These are phyloP conservation scores for Sphaeramia orbicularis DNA, from an alignment of 2,797 vertebrate genomes.

Conservation along the genomic window DNA sequence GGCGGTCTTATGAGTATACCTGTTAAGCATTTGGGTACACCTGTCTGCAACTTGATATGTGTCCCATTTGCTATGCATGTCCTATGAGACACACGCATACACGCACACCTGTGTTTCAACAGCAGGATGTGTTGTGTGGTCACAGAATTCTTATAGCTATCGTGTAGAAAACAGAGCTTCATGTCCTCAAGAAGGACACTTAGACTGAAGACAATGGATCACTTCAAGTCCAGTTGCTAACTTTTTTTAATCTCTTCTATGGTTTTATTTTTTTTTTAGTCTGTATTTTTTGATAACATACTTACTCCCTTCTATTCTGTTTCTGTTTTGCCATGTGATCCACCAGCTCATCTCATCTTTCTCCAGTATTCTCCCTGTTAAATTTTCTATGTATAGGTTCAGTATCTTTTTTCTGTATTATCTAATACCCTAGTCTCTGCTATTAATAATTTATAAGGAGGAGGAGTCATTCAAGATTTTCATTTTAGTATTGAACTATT, in stretches of 20 bases:
- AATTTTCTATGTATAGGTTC: neutral
- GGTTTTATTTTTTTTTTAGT: neutral
- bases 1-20: constrained; percentile 3
- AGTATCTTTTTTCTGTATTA: neutral
- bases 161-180: neutral
- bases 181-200: constrained; percentile 3
- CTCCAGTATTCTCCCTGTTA: neutral
- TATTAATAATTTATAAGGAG: neutral
- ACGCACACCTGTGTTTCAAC: constrained; percentile 3
- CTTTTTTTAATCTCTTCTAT: neutral
- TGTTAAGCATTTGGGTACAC: neutral
- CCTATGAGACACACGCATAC: constrained; percentile 2
- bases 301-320: neutral
- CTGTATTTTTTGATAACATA: neutral
- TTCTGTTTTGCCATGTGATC: neutral
- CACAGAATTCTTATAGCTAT: neutral
- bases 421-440: neutral
- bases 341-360: neutral
- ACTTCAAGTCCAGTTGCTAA: no score
- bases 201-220: neutral
- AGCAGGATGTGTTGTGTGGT: neutral
- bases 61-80: constrained; percentile 4
- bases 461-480: neutral
- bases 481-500: neutral
- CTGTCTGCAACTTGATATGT: constrained; percentile 36